Evolutionary conservation across 2,888 invertebrate genomes (phyloP).

Genomic region (Pollenia amentaria): DNA sequence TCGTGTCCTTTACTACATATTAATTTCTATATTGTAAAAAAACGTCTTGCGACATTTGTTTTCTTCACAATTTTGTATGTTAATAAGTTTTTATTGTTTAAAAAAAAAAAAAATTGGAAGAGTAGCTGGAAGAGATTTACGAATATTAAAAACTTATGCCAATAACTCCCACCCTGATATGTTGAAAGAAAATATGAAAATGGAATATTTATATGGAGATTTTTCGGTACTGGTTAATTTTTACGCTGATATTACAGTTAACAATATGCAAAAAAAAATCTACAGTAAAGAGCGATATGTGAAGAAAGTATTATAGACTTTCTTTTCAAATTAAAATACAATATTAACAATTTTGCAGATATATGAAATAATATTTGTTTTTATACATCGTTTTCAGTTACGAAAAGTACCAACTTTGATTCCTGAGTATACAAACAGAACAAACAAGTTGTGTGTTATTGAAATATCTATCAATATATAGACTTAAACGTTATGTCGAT

Average conservation of each 20-base stretch:
- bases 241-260: background rate
- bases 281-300: slow-evolving; percentile 4
- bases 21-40: background rate
- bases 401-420: no score
- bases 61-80: slow-evolving; percentile 60
- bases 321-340: no score
- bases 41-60: background rate
- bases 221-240: slow-evolving; percentile 15
- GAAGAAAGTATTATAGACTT: no score
- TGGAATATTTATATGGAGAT: background rate
- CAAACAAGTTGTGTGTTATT: no score
- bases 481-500: no score
- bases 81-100: slow-evolving; percentile 63
- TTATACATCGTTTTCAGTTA: no score
- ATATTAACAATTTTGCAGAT: no score
- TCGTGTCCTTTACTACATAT: background rate
- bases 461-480: no score
- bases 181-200: background rate
- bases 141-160: slow-evolving; percentile 6
- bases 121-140: background rate
- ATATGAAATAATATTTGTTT: no score
- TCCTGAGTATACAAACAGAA: no score
- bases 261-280: background rate
- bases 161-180: background rate
- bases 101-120: background rate